Evolutionary conservation across 2,113 vertebrate species (phyloP).

Genomic region (Cariama cristata): DNA sequence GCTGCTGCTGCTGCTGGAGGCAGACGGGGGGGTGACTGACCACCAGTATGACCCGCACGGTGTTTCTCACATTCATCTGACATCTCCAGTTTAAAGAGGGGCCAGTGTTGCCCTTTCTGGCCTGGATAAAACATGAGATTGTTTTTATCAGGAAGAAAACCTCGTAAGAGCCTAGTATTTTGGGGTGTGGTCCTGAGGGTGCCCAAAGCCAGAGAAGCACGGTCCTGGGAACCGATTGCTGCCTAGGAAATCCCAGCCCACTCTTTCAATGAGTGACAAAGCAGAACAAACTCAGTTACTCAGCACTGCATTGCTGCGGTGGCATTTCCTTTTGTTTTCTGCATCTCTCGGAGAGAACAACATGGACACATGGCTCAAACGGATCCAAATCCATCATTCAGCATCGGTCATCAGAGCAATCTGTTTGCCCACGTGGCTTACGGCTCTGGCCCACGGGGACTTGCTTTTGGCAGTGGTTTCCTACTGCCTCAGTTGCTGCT

Average conservation of each 20-base stretch:
- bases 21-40: background rate
- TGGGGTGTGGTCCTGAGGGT: background rate
- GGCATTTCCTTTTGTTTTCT: background rate
- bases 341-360: background rate
- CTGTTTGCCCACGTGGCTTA: background rate
- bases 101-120: background rate
- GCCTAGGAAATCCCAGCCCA: background rate
- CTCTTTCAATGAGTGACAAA: background rate
- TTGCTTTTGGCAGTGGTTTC: background rate
- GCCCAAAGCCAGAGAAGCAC: background rate
- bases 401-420: background rate
- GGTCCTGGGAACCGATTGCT: background rate
- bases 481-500: background rate
- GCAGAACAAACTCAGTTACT: background rate
- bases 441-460: background rate
- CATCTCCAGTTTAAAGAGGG: background rate
- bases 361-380: background rate
- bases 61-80: background rate
- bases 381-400: background rate
- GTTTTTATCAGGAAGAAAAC: background rate
- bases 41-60: accelerated
- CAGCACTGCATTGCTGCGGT: background rate
- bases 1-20: background rate
- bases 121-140: background rate
- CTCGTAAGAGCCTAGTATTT: background rate